phyloP scores from a whole-genome alignment of 2,113 vertebrate genomes.

The Meles meles region DNA sequence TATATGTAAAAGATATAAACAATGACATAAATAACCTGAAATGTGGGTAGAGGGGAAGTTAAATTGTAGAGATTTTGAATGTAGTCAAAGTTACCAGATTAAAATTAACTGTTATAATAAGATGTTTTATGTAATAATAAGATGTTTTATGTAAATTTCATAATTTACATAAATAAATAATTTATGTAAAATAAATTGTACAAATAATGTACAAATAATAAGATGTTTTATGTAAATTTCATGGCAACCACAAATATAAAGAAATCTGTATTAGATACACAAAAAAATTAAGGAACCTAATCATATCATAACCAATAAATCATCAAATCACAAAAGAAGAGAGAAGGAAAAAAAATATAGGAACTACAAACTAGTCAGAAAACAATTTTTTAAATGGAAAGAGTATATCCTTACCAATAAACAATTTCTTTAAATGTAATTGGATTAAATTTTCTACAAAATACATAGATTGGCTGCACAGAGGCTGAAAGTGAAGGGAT shows the following conservation, averaged over 20 bases:
- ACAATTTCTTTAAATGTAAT: background rate
- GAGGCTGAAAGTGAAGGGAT: background rate
- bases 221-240: background rate
- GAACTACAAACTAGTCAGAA: background rate
- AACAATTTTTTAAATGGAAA: background rate
- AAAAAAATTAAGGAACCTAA: background rate
- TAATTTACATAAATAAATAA: too few species aligned
- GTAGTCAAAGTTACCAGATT: background rate
- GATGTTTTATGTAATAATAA: background rate
- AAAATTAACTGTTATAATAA: background rate
- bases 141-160: background rate
- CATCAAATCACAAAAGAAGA: background rate
- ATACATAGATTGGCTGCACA: background rate
- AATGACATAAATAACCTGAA: background rate
- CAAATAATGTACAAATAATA: too few species aligned
- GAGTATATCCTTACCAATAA: background rate
- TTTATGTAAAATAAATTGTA: too few species aligned
- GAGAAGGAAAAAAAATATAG: background rate
- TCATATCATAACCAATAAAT: background rate
- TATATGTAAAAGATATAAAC: background rate
- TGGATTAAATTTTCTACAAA: background rate
- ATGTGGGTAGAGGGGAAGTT: background rate
- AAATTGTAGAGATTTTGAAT: background rate
- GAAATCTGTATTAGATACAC: background rate
- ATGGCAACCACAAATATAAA: background rate